Percentiles rank a stretch among this genome's conserved stretches.
phyloP scores from a whole-genome alignment of 2,888 invertebrate genomes.

The Sicus ferrugineus region DNA sequence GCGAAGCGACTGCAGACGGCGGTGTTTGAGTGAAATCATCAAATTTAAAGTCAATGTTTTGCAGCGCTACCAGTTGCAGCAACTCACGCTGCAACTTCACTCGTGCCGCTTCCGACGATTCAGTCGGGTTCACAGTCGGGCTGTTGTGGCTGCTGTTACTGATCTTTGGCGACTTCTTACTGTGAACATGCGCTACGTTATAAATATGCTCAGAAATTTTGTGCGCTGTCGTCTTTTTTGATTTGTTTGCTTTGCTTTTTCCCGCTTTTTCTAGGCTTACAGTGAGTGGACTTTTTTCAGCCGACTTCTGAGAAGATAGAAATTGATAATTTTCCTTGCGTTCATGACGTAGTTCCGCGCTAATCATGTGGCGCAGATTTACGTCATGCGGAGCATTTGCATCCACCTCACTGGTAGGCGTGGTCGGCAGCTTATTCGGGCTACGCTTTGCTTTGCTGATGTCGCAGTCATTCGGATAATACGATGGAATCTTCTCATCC shows the following conservation, averaged over 20 bases:
- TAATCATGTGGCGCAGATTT: slow-evolving; percentile 53
- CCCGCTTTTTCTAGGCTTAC: too few species aligned
- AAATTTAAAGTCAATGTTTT: slow-evolving; percentile 61
- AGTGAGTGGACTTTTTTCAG: not conserved
- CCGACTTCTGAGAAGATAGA: slow-evolving; percentile 59
- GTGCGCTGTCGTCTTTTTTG: slow-evolving; percentile 55
- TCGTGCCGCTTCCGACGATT: too few species aligned
- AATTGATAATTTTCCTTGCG: slow-evolving; percentile 62
- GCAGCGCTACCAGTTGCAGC: slow-evolving; percentile 55
- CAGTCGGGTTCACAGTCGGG: slow-evolving; percentile 36
- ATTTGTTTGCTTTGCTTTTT: slow-evolving; percentile 38
- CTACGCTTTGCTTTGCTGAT: slow-evolving; percentile 53
- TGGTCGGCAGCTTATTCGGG: not conserved
- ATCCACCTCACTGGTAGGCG: not conserved
- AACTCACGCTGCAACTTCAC: slow-evolving; percentile 52
- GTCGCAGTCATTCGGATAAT: slow-evolving; percentile 63
- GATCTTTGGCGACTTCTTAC: slow-evolving; percentile 36
- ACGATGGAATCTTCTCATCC: slow-evolving; percentile 64
- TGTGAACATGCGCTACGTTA: slow-evolving; percentile 52
- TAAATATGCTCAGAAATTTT: slow-evolving; percentile 63
- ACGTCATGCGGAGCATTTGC: slow-evolving; percentile 16
- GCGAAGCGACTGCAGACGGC: not conserved
- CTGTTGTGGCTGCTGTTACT: slow-evolving; percentile 40
- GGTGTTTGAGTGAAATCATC: slow-evolving; percentile 47
- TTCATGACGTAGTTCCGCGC: slow-evolving; percentile 53